These are phyloP conservation scores for Schrankia costaestrigalis DNA, from an alignment of 2,888 invertebrate species.

Conservation along the genomic window DNA sequence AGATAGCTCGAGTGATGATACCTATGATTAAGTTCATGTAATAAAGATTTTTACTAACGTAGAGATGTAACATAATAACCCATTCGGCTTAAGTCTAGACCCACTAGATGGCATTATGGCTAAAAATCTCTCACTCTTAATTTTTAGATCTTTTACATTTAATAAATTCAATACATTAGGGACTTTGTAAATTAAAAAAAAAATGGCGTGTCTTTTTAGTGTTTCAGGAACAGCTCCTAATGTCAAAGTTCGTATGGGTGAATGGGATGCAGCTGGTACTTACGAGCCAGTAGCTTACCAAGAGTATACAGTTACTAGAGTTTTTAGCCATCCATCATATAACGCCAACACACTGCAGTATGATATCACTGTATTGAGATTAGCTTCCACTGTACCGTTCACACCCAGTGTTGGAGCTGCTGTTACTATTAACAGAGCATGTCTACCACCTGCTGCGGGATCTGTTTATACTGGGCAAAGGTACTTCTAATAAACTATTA, in stretches of 20 bases:
- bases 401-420: constrained; percentile 65
- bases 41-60: too few relatives aligned
- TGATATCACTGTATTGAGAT: constrained; percentile 89
- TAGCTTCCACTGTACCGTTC: constrained; percentile 81
- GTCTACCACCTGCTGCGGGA: constrained; percentile 74
- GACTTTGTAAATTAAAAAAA: not conserved
- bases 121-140: too few relatives aligned
- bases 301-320: constrained; percentile 80
- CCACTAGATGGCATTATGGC: too few relatives aligned
- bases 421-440: constrained; percentile 82
- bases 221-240: constrained; percentile 72
- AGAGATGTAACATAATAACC: too few relatives aligned
- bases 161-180: too few relatives aligned
- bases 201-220: constrained; percentile 30
- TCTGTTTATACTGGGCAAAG: constrained; percentile 72
- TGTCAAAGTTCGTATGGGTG: constrained; percentile 86
- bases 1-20: too few relatives aligned
- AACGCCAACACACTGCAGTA: constrained; percentile 87
- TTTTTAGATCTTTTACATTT: too few relatives aligned
- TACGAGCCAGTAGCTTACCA: constrained; percentile 84
- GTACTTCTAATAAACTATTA: too few relatives aligned
- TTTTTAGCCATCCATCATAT: constrained; percentile 84
- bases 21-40: too few relatives aligned
- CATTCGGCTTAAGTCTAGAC: too few relatives aligned
- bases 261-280: constrained; percentile 86